Percentiles rank a stretch among this genome's conserved stretches.
Evolutionary conservation across 2,797 vertebrate species (phyloP).

Genomic region (Acipenser ruthenus): DNA sequence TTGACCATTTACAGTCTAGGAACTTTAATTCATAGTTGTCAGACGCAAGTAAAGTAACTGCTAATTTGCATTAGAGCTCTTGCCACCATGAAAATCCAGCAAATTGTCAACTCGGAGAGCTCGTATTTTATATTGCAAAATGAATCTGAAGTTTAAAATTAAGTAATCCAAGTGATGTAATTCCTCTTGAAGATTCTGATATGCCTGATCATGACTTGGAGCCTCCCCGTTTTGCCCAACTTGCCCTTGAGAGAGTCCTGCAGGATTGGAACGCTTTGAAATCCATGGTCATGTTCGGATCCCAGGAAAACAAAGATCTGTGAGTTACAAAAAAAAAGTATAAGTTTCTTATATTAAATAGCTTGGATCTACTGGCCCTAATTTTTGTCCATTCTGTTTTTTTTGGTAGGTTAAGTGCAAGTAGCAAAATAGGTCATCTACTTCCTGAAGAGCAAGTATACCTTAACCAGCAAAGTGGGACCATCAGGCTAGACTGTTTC

Average conservation of each 20-base stretch:
- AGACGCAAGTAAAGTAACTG: no score
- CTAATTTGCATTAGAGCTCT: no score
- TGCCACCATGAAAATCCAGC: no score
- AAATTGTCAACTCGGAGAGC: no score
- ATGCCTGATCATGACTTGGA: constrained; percentile 98
- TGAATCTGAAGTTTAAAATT: no score
- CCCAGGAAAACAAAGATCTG: constrained; percentile 98
- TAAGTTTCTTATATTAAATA: no score
- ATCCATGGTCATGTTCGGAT: constrained; percentile 99
- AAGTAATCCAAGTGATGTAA: no score
- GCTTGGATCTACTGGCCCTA: no score
- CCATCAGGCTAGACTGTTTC: constrained; percentile 96
- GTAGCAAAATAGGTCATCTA: constrained; percentile 94
- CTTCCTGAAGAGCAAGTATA: constrained; percentile 97
- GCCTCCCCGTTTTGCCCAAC: constrained; percentile 95
- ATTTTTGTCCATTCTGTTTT: constrained; percentile 11
- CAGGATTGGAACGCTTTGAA: constrained; percentile 98
- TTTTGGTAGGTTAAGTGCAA: constrained; percentile 83
- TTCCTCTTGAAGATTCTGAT: constrained; percentile 73
- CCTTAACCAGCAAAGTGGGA: constrained; percentile 96
- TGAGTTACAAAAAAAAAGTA: constrained; percentile 51
- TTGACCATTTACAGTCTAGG: no score
- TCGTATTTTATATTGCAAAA: no score
- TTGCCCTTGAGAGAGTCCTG: constrained; percentile 91
- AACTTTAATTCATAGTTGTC: no score